Conservation (phyloP, 1,140 invertebrate species). For the Lethrus apterus region DNA sequence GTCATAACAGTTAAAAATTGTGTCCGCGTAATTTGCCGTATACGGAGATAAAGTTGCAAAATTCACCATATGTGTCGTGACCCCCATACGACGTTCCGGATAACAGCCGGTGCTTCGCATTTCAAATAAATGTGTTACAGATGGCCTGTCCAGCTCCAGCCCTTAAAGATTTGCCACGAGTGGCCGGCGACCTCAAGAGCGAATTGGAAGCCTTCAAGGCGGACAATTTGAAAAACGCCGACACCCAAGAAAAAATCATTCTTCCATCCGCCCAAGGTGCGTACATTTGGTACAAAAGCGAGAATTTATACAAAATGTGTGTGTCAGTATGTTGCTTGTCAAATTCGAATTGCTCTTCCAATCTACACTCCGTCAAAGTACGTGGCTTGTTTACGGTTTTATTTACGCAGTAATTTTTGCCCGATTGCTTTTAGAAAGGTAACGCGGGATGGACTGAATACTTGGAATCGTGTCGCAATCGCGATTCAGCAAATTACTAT, state of each 20-base stretch:
- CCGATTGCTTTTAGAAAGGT: too few species aligned
- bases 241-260: slow-evolving; percentile 79
- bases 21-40: too few species aligned
- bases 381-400: too few species aligned
- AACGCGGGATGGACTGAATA: too few species aligned
- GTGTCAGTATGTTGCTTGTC: background rate
- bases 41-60: too few species aligned
- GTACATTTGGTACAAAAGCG: too few species aligned
- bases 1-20: too few species aligned
- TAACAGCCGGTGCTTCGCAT: background rate
- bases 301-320: background rate
- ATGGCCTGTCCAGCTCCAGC: slow-evolving; percentile 54
- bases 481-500: too few species aligned
- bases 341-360: too few species aligned
- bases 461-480: too few species aligned
- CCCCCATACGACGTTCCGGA: background rate
- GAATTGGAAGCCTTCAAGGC: slow-evolving; percentile 81
- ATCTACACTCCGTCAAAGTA: too few species aligned
- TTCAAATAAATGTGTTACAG: slow-evolving; percentile 21
- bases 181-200: slow-evolving; percentile 76
- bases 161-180: slow-evolving; percentile 84
- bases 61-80: background rate
- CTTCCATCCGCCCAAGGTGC: slow-evolving; percentile 83
- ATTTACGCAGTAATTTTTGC: too few species aligned
- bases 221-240: slow-evolving; percentile 73